Evolutionary conservation across 1,140 invertebrate genomes (phyloP).

Genomic region (Zaprionus gabonicus): DNA sequence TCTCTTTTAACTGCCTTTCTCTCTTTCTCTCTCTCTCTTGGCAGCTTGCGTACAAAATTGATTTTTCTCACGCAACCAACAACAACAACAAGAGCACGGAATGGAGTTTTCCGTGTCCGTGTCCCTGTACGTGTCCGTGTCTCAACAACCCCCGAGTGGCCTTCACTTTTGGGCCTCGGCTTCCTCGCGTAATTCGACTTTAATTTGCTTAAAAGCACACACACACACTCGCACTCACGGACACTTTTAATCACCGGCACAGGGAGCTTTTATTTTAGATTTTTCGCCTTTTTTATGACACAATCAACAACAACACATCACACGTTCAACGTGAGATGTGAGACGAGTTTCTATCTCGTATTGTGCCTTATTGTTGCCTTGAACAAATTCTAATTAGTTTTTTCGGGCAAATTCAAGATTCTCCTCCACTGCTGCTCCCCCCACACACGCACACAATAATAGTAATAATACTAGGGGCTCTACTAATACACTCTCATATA

Average conservation of each 20-base stretch:
- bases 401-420: slow-evolving; percentile 40
- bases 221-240: slow-evolving; percentile 13
- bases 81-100: slow-evolving; percentile 48
- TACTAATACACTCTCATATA: slow-evolving; percentile 15
- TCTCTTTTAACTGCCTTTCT: background rate
- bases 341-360: slow-evolving; percentile 18
- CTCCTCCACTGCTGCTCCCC: slow-evolving; percentile 25
- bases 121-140: background rate
- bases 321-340: slow-evolving; percentile 3
- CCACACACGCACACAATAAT: slow-evolving; percentile 14
- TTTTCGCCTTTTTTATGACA: slow-evolving; percentile 37
- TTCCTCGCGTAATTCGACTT: slow-evolving; percentile 49
- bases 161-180: slow-evolving; percentile 48
- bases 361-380: slow-evolving; percentile 15
- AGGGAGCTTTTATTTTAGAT: slow-evolving; percentile 39
- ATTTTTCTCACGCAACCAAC: slow-evolving; percentile 79
- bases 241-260: slow-evolving; percentile 45
- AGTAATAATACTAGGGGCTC: slow-evolving; percentile 1
- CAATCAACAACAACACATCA: slow-evolving; percentile 20
- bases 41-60: slow-evolving; percentile 70
- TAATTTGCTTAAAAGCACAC: slow-evolving; percentile 66
- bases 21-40: slow-evolving; percentile 18
- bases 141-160: slow-evolving; percentile 63
- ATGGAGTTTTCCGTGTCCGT: slow-evolving; percentile 46
- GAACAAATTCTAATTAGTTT: slow-evolving; percentile 49